Conservation (phyloP, 2,888 invertebrate species). For the Thymelicus sylvestris region DNA sequence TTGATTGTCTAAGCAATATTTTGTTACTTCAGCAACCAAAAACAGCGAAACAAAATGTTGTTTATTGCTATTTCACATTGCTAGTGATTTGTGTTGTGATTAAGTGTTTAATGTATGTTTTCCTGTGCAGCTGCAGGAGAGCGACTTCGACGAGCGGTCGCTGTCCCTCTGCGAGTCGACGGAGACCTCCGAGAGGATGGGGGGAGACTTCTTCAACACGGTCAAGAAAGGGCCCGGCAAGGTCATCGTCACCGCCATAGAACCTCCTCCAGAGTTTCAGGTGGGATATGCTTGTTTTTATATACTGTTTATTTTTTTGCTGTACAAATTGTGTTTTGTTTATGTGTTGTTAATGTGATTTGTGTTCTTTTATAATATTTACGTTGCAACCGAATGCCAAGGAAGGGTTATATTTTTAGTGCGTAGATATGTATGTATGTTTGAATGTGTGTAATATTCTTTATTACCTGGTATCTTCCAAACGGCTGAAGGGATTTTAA, state of each 20-base stretch:
- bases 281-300: conserved; percentile 57
- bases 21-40: neutral
- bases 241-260: conserved; percentile 87
- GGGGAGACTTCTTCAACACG: conserved; percentile 92
- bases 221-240: conserved; percentile 91
- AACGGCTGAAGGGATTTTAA: too few species aligned
- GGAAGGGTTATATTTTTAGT: too few species aligned
- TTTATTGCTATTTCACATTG: too few species aligned
- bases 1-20: neutral
- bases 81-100: neutral
- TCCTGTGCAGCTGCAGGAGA: conserved; percentile 88
- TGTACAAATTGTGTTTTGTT: too few species aligned
- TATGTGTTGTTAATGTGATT: too few species aligned
- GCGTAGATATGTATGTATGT: too few species aligned
- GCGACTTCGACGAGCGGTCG: conserved; percentile 91
- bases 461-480: too few species aligned
- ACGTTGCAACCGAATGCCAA: too few species aligned
- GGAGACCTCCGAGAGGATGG: conserved; percentile 91
- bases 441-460: too few species aligned
- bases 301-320: too few species aligned
- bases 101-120: neutral
- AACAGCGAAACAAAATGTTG: neutral
- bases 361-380: too few species aligned
- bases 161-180: conserved; percentile 92
- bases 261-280: conserved; percentile 94